Base-by-base conservation (phyloP, 2,113 vertebrate genomes). In the Balaeniceps rex region DNA sequence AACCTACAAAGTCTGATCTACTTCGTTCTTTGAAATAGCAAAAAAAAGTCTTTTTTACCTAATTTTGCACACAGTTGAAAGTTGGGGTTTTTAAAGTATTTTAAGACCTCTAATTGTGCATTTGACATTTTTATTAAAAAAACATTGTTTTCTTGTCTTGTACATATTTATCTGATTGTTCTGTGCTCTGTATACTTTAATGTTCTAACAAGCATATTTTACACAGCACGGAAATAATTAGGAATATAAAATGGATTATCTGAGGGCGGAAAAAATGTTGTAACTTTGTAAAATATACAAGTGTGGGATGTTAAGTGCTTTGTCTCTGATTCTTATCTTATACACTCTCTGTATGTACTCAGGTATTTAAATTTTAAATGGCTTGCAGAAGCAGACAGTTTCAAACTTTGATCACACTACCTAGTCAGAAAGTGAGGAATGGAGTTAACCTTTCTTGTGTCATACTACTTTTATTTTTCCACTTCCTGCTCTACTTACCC, bases 81-180 rank as follows among this genome's bases (percentile, higher is more conserved):
- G 49, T 25, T 22, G 7, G 17, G 34, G 8, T 47, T 60, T 92
- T 69, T 44, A 15, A 70, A 86, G 31, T 90, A 34, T 90, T 88
- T 92, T 85, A 90, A 74, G 70, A 69, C 44, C 42, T 80, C 60
- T 47, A 52, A 44, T 71, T 90, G 47, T 83, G 71, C 40, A 58
- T 91, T 70, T 92, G 51, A 79, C 16, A 38, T 91, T 94, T 93
- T 97, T 95, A 88, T 93, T 6, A 63, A 74, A 58, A 65, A 81
- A 78, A 11, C 6, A 18, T 34, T 38, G 9, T 83, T 88, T 71
- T 60, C 49, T 60, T 91, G 19, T 77, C 61, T 68, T 95, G 64
- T 97, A 87, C 31, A 46, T 86, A 65, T 87, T 93, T 94, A 28
- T 72, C 57, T 93, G 47, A 64, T 84, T 57, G 54, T 75, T 57